Evolutionary conservation across 2,888 invertebrate genomes (phyloP).

Genomic region (Rhimphoctona megacephalus): DNA sequence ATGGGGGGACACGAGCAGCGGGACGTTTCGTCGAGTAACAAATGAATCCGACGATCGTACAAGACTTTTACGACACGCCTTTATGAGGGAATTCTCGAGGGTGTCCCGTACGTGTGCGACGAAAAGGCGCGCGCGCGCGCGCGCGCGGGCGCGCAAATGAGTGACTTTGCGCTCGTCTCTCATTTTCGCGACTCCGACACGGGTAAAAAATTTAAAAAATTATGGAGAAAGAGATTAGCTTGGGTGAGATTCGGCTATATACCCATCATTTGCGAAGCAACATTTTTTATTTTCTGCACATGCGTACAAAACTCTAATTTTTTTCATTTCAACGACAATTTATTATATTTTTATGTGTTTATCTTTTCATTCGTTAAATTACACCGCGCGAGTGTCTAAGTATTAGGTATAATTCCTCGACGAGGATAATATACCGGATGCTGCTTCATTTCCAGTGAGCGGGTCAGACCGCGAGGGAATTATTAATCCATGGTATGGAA

Average conservation of each 20-base stretch:
- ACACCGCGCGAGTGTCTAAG: not conserved
- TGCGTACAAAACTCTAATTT: not conserved
- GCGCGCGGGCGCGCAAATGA: no score
- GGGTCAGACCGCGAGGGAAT: conserved; percentile 45
- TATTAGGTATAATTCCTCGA: conserved; percentile 1
- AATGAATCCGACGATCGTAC: conserved; percentile 65
- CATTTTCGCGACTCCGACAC: conserved; percentile 70
- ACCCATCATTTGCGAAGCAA: not conserved
- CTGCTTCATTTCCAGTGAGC: conserved; percentile 22
- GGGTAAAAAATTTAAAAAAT: not conserved
- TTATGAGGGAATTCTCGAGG: conserved; percentile 75
- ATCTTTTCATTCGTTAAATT: not conserved
- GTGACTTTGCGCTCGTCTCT: conserved; percentile 67
- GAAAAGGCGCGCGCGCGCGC: not conserved
- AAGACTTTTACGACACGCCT: conserved; percentile 70
- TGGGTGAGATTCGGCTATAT: not conserved
- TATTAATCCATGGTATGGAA: conserved; percentile 29
- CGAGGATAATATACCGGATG: conserved; percentile 17
- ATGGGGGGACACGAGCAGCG: conserved; percentile 4
- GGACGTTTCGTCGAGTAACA: conserved; percentile 53
- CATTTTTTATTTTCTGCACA: not conserved
- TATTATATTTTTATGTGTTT: not conserved
- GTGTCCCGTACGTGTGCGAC: not conserved
- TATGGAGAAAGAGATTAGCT: not conserved
- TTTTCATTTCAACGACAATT: not conserved